A percentile compares a stretch with the other conserved stretches of the same genome.
Evolutionary conservation across 2,888 invertebrate genomes (phyloP).

Genomic region (Melolontha melolontha): DNA sequence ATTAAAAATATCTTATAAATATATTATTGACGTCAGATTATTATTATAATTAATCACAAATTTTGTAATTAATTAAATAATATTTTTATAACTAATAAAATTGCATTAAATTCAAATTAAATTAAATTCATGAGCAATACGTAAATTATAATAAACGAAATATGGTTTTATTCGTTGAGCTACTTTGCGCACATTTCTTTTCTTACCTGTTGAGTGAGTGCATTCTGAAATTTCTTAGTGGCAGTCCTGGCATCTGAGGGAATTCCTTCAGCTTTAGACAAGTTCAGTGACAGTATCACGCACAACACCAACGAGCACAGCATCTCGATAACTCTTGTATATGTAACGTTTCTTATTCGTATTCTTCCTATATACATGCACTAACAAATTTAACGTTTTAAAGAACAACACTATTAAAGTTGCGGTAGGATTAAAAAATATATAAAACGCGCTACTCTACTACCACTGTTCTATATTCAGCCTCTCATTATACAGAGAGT

Average conservation of each 20-base stretch:
- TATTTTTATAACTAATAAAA: too few species aligned
- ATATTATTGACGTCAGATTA: too few species aligned
- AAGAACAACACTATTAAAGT: slow-evolving; percentile 40
- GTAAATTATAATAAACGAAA: too few species aligned
- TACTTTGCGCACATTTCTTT: slow-evolving; percentile 4
- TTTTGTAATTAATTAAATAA: too few species aligned
- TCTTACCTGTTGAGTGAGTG: slow-evolving; percentile 43
- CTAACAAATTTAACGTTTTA: background rate
- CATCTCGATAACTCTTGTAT: slow-evolving; percentile 2
- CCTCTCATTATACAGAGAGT: slow-evolving; percentile 18
- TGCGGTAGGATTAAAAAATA: slow-evolving; percentile 43
- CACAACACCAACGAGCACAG: slow-evolving; percentile 31
- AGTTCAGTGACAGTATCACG: slow-evolving; percentile 32
- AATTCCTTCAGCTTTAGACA: slow-evolving; percentile 33
- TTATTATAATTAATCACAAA: too few species aligned
- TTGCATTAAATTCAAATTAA: too few species aligned
- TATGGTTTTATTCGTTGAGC: background rate
- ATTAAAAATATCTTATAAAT: too few species aligned
- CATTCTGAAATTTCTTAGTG: slow-evolving; percentile 45
- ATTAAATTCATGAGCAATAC: too few species aligned
- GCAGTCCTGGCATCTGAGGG: slow-evolving; percentile 38
- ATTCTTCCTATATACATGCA: background rate
- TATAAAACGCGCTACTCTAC: slow-evolving; percentile 23
- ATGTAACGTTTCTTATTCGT: too few species aligned
- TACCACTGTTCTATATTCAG: slow-evolving; percentile 30